Evolutionary conservation across 2,113 vertebrate species (phyloP).

Genomic region (Dermatemys mawii): DNA sequence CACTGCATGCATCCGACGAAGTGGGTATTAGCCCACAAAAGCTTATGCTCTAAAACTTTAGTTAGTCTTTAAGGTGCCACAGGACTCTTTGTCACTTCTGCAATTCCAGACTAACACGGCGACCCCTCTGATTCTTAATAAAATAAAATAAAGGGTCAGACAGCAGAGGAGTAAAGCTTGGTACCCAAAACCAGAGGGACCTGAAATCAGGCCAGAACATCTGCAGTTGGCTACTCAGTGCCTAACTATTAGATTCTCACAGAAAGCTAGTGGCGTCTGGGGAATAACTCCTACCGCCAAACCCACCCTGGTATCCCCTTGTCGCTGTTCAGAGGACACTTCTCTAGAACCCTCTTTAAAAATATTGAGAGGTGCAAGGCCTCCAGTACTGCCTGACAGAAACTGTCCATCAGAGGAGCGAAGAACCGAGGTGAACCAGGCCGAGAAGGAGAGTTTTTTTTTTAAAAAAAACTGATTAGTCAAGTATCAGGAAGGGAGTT

Average conservation of each 20-base stretch:
- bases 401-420: background rate
- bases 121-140: no score
- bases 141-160: no score
- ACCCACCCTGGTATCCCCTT: background rate
- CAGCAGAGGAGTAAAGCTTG: no score
- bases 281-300: background rate
- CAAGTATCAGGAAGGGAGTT: background rate
- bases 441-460: background rate
- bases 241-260: background rate
- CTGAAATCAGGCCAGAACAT: background rate
- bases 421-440: constrained; percentile 21
- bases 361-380: background rate
- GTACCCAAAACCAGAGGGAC: no score
- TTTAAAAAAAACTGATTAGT: background rate
- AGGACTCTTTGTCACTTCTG: no score
- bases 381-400: background rate
- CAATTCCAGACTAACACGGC: no score
- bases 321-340: background rate
- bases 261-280: background rate
- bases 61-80: no score
- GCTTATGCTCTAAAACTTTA: no score
- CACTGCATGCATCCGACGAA: no score
- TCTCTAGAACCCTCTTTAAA: background rate
- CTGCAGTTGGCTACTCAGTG: no score
- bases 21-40: no score